Conservation (phyloP, 2,797 vertebrate species). For the Stomatorhinus walkeri region DNA sequence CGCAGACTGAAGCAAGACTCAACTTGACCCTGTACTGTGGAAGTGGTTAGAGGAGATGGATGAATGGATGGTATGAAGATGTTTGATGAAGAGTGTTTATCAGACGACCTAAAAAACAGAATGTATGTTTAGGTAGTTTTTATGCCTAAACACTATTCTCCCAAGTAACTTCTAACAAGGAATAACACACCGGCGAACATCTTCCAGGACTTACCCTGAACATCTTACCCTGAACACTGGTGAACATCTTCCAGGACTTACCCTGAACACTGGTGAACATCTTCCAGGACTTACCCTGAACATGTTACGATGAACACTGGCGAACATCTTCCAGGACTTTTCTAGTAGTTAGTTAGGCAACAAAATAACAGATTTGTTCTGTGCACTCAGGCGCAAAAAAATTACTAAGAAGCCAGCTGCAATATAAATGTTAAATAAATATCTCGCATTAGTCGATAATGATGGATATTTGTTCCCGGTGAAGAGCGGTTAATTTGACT, state of each 20-base stretch:
- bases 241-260: too few species aligned
- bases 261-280: too few species aligned
- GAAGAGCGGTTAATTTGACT: conserved; percentile 10
- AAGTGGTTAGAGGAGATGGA: background rate
- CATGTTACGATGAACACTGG: background rate
- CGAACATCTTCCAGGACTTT: background rate
- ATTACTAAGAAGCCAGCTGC: background rate
- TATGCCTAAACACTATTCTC: background rate
- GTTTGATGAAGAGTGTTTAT: background rate
- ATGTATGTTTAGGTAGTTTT: background rate
- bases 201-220: too few species aligned
- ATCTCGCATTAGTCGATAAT: background rate
- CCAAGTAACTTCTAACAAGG: background rate
- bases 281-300: too few species aligned
- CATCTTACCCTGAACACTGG: too few species aligned
- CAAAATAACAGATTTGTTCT: background rate
- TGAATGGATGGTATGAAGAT: background rate
- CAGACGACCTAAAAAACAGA: background rate
- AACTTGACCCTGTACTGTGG: background rate
- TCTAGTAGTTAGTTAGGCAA: background rate
- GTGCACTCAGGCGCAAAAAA: background rate
- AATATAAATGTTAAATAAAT: background rate
- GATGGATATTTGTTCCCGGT: conserved; percentile 2
- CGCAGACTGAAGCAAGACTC: background rate
- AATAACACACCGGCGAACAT: background rate